Base-by-base conservation (phyloP, 1,140 invertebrate genomes). In the Goniozus legneri region DNA sequence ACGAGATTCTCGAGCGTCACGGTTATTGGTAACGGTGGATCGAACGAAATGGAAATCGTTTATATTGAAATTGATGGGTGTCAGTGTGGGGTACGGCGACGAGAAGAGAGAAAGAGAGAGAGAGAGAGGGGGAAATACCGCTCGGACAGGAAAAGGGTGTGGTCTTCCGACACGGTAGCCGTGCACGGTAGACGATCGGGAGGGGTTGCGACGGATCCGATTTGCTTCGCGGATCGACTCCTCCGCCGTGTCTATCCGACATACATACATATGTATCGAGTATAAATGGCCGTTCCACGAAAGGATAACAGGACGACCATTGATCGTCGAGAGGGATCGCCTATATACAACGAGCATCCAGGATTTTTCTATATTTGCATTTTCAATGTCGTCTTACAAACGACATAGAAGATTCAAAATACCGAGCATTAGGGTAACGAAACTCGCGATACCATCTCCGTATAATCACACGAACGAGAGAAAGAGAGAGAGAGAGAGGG, bases 301-400 rank as follows among this genome's bases (percentile, higher is more conserved):
- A n/a, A 51, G 62, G 59, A 65, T 65, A 64, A 65, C 64, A 65
- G 61, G 56, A 64, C 65, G 61, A 54, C 41, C 27, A n/a, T 16
- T 22, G 1, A 13, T 18, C 15, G 20, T 30, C 12, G 21, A 18
- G 18, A 33, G 4, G 22, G 40, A 30, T 8, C 8, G 7, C 18
- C 30, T 22, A 8, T 2, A 15, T n/a, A 32, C 42, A 30, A 50
- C 34, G n/a, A 14, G 50, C 43, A 52, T 52, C 43, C 41, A 34
- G 33, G 40, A 50, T 52, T 20, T 48, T 47, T 50, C 37, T 36
- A 40, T 46, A 57, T 60, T 55, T 50, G 42, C 48, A 47, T 60
- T 60, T 52, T 53, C 57, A 58, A 58, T n/a, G n/a, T n/a, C n/a
- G n/a, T n/a, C n/a, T n/a, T n/a, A n/a, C n/a, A n/a, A n/a, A n/a